Conservation (phyloP, 1,140 invertebrate genomes). For the Leptonema lineaticorne region DNA sequence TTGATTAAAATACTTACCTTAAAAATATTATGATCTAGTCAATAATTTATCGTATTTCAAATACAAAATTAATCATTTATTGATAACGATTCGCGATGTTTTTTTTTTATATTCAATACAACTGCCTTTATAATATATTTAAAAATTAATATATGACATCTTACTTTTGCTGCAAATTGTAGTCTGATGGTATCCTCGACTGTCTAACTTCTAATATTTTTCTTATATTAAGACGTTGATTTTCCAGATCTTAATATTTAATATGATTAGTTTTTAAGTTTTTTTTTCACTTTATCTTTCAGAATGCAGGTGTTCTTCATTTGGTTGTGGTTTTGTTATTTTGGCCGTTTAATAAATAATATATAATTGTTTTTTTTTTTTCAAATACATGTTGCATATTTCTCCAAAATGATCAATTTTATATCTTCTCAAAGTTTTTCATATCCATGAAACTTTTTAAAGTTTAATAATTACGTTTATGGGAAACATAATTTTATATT, state of each 20-base stretch:
- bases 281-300: constrained; percentile 15
- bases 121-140: constrained; percentile 17
- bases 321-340: constrained; percentile 26
- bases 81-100: no score
- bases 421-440: no score
- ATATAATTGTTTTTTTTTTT: no score
- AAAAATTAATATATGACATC: constrained; percentile 25
- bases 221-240: constrained; percentile 1
- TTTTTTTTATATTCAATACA: background rate
- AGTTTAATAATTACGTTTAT: no score
- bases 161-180: constrained; percentile 38
- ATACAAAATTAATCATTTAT: no score
- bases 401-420: no score
- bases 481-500: background rate
- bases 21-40: no score
- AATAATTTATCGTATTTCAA: no score
- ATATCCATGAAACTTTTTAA: no score
- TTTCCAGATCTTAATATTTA: constrained; percentile 16
- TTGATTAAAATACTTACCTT: constrained; percentile 8
- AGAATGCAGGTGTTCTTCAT: constrained; percentile 17
- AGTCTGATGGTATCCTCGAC: constrained; percentile 28
- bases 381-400: no score
- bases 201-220: constrained; percentile 16
- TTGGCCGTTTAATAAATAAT: background rate
- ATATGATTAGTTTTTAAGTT: constrained; percentile 1